phyloP scores from a whole-genome alignment of 2,113 vertebrate species.

The Lepus americanus region DNA sequence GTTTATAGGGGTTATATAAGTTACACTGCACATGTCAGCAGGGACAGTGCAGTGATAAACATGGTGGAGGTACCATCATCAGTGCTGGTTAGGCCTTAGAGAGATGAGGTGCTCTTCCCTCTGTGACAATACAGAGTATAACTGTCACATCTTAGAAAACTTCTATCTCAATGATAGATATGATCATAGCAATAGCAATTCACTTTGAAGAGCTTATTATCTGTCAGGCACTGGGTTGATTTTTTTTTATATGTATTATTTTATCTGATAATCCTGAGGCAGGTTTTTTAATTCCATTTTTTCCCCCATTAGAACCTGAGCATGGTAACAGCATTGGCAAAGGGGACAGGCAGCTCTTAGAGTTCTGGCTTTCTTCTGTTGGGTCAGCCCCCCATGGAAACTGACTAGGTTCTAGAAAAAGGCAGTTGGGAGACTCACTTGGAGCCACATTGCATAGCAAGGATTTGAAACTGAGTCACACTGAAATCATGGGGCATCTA shows the following conservation, averaged over 20 bases:
- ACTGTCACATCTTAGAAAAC: not conserved
- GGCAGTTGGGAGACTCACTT: not conserved
- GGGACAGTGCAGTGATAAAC: not conserved
- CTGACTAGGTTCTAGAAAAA: not conserved
- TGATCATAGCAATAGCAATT: not conserved
- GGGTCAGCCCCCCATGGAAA: not conserved
- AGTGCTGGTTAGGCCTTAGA: not conserved
- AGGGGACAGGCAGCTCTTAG: not conserved
- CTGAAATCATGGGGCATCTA: not conserved
- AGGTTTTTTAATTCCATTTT: constrained; percentile 41
- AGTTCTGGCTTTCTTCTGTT: not conserved
- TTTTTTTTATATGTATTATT: not conserved
- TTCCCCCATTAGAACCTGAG: not conserved
- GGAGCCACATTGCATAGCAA: not conserved
- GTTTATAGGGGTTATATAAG: not conserved
- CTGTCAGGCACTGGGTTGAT: not conserved
- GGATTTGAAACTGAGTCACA: constrained; percentile 21
- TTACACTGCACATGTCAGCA: not conserved
- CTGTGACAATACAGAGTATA: not conserved
- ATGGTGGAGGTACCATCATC: not conserved
- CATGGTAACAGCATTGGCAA: not conserved
- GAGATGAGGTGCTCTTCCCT: not conserved
- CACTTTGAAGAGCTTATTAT: not conserved
- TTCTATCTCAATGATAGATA: not conserved
- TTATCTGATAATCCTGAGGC: not conserved